These are phyloP conservation scores for Gavia stellata DNA, from an alignment of 2,113 vertebrate genomes.

Conservation along the genomic window DNA sequence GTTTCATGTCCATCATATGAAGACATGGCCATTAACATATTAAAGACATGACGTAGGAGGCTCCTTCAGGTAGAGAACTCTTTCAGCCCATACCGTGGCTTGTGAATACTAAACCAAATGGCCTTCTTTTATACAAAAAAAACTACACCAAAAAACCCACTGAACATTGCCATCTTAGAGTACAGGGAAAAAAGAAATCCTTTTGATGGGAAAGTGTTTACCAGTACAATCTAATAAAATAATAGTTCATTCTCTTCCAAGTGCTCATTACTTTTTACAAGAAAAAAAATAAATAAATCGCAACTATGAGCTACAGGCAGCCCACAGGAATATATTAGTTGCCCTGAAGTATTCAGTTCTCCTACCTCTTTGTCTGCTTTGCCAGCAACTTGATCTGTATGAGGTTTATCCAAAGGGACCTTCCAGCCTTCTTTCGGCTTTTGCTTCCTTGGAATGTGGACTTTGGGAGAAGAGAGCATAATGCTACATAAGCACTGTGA, in stretches of 20 bases:
- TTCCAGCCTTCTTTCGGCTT: background rate
- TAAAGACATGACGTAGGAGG: background rate
- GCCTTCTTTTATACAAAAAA: background rate
- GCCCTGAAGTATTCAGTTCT: background rate
- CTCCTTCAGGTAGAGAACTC: background rate
- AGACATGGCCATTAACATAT: background rate
- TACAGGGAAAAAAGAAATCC: fast-evolving
- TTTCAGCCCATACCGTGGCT: too few species aligned
- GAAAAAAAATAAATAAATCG: fast-evolving
- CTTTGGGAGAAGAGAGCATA: constrained; percentile 32
- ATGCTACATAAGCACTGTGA: background rate
- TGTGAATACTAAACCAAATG: background rate
- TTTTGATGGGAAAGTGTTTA: background rate
- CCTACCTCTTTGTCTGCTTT: constrained; percentile 35
- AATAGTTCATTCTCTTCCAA: background rate
- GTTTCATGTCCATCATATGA: background rate
- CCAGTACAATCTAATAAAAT: background rate
- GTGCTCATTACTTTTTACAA: background rate
- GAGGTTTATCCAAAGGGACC: background rate
- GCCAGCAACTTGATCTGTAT: background rate
- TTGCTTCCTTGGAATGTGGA: constrained; percentile 55
- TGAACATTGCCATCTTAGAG: background rate
- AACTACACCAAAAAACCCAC: background rate
- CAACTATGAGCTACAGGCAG: background rate
- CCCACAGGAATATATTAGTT: background rate